Evolutionary conservation across 2,797 vertebrate genomes (phyloP), one percentile per base, ranked within the genome.

Genomic region (Rhinoraja longicauda): DNA sequence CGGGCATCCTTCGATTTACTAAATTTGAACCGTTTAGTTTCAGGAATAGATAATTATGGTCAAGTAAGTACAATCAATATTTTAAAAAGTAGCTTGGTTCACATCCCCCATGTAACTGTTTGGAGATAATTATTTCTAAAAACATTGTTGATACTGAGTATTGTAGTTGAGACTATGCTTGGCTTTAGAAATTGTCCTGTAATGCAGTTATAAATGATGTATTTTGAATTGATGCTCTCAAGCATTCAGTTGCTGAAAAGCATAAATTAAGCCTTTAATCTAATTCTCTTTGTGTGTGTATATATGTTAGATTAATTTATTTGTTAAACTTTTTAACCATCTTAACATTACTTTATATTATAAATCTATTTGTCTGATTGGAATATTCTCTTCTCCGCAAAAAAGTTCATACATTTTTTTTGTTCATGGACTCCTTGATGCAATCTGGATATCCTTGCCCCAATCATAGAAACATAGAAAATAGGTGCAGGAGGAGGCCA

Each of bases 31-130:
- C 97, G 99, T 95, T 97, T 99, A 76, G 98, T 99, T 94, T 99
- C 99, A 94, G 99, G 98, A 96, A 99, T 99, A 93, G 99, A 99
- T 97, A 99, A 99, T 96, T 99, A 99, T 93, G 99, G 99, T 94
- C 99, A 99, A 98, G 99, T 99, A 97, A 96, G 72, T 94, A 94
- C 17, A 93, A 92, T 94, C 93, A 10, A 12, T 39, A 73, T 72
- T 91, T 91, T 26, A 1, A 12, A 72, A 91, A 70, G 32, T 24
- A 1, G 59, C 32, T 72, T 26, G 82, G 67, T 10, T 91, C 24
- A 2, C 26, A 29, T 36, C 36, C 8, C 17, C 39, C 17, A 9
- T 13, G 67, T 92, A 24, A 73, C 13, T 29, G 24, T 45, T 92
- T 73, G 29, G 53, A 53, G 29, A 4, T 64, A 88, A 29, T 59